Base-by-base conservation (phyloP, 2,797 vertebrate species). In the Crocodylus rhombifer region DNA sequence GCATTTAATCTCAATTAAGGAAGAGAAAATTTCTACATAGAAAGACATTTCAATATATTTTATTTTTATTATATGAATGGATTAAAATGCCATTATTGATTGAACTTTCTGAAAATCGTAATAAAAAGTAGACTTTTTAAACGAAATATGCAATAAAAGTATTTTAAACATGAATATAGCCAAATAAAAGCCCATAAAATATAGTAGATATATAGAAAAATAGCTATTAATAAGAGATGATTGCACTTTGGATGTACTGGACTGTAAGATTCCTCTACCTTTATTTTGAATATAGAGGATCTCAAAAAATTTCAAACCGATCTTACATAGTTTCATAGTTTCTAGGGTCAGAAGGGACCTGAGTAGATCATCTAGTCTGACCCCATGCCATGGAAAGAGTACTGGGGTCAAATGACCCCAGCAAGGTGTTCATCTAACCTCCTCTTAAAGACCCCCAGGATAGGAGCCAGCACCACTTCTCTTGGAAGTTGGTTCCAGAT, bases 131-230 rank as follows among this genome's bases (percentile, higher is more conserved):
- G 78, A 25, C 28, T 30, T 69, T 64, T 55, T 25, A 63, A 76
- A 83, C 64, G 67, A 91, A 91, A 83, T 42, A 36, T 60, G 80
- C 61, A 79, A 83, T 91, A 67, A 83, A 83, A 87, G 42, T 83
- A 83, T 75, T 82, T 91, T 87, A 91, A 83, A 87, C 28, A 58
- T 61, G 67, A 83, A 73, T 64, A 74, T 64, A 91, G 79, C 33
- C 69, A 80, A 76, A 84, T 65, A 33, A 71, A 55, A 65, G 65
- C 33, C 33, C 82, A 76, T 79, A 23, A 42, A 42, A 42, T 42
- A 42, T 42, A 42, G 42, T 42, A 42, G 42, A 42, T 42, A 42
- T 42, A 42, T 42, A 42, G 42, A 42, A 10, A 9, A 42, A 42
- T 42, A 42, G 8, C 42, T 42, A 42, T 42, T 42, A 42, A 42